Conservation (phyloP, 2,113 vertebrate species). For the Cercopithecus mona region DNA sequence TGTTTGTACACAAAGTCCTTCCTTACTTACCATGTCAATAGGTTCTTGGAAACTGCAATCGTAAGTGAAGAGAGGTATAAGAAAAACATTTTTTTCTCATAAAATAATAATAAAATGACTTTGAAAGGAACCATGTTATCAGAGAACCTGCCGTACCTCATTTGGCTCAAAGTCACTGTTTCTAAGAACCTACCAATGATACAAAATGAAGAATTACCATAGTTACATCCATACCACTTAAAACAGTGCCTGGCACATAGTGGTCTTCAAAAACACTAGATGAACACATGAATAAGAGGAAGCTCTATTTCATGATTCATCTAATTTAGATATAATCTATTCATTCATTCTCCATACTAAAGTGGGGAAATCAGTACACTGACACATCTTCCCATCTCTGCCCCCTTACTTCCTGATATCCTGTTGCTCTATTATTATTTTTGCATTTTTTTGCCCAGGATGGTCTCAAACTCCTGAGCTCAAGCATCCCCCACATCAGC, state of each 20-base stretch:
- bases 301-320: background rate
- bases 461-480: no score
- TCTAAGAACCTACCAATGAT: background rate
- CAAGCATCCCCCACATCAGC: no score
- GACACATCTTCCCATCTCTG: background rate
- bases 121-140: background rate
- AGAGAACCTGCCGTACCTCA: background rate
- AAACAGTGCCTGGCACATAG: background rate
- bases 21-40: background rate
- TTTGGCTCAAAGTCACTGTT: background rate
- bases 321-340: background rate
- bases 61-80: background rate
- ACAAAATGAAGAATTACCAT: background rate
- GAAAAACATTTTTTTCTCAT: background rate
- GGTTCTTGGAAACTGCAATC: background rate
- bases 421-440: background rate
- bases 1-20: background rate
- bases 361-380: background rate
- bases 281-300: background rate
- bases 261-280: background rate
- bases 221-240: background rate
- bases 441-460: background rate
- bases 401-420: background rate
- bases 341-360: background rate
- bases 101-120: background rate